Evolutionary conservation across 2,888 invertebrate genomes (phyloP).

Genomic region (Dicyrtomina minuta): DNA sequence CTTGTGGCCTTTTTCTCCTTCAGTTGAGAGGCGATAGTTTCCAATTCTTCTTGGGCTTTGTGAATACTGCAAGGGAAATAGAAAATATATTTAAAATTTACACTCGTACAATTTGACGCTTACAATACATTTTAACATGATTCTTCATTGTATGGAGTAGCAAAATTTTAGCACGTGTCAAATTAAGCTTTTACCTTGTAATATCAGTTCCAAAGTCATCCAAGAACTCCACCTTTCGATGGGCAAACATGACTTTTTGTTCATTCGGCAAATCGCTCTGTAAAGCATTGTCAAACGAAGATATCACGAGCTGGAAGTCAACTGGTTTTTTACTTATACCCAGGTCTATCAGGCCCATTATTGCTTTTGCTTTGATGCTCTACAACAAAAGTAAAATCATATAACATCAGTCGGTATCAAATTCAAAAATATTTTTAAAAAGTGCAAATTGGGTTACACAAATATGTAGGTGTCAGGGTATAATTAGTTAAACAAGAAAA

Average conservation of each 20-base stretch:
- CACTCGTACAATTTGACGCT: no score
- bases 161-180: not conserved
- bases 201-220: slow-evolving; percentile 5
- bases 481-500: no score
- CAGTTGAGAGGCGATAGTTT: no score
- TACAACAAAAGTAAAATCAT: no score
- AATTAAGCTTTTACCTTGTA: not conserved
- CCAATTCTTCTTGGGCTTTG: slow-evolving; percentile 66
- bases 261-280: not conserved
- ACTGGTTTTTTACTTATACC: slow-evolving; percentile 5
- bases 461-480: no score
- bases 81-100: no score
- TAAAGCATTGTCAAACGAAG: not conserved
- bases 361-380: no score
- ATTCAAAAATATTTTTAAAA: no score
- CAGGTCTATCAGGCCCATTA: slow-evolving; percentile 1
- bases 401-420: no score
- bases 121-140: no score
- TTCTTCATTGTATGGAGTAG: not conserved
- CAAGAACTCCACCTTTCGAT: slow-evolving; percentile 1
- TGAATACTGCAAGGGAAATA: slow-evolving; percentile 63
- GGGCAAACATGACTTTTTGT: slow-evolving; percentile 1
- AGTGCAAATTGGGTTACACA: no score
- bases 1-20: no score
- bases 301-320: not conserved